Conservation (phyloP, 2,113 vertebrate species). For the Pitta sordida region DNA sequence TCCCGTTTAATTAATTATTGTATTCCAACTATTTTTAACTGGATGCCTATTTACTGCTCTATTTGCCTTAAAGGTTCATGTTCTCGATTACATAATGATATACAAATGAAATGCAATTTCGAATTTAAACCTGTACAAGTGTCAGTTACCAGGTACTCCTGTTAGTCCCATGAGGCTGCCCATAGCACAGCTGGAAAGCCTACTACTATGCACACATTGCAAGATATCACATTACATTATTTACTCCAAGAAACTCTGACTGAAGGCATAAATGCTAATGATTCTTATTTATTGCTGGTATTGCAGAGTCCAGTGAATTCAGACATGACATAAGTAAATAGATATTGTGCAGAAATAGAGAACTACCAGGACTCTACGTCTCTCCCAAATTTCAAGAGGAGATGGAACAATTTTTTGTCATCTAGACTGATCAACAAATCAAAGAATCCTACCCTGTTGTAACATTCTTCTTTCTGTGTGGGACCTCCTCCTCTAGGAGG, state of each 20-base stretch:
- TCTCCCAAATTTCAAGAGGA: not conserved
- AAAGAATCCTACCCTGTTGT: not conserved
- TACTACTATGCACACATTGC: slow-evolving; percentile 29
- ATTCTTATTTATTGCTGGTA: slow-evolving; percentile 12
- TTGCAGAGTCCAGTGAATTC: not conserved
- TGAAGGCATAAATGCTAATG: slow-evolving; percentile 64
- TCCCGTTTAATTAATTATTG: slow-evolving; percentile 66
- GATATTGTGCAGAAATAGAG: not conserved
- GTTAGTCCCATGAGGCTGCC: slow-evolving; percentile 68
- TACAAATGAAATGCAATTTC: slow-evolving; percentile 79
- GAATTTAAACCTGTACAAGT: slow-evolving; percentile 69
- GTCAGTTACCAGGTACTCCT: slow-evolving; percentile 64
- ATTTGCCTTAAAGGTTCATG: slow-evolving; percentile 73
- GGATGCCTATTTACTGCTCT: slow-evolving; percentile 55
- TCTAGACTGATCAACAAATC: not conserved
- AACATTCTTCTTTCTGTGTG: not conserved
- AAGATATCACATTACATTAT: slow-evolving; percentile 36
- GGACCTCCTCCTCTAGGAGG: not conserved
- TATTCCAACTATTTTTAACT: slow-evolving; percentile 73
- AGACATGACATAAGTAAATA: not conserved
- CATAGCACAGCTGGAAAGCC: slow-evolving; percentile 61
- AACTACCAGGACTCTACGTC: not conserved
- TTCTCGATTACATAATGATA: slow-evolving; percentile 75
- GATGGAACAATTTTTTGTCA: not conserved
- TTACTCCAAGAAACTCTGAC: slow-evolving; percentile 53